Evolutionary conservation across 2,113 vertebrate genomes (phyloP), one percentile per base, ranked within the genome.

Genomic region (Lates calcarifer): DNA sequence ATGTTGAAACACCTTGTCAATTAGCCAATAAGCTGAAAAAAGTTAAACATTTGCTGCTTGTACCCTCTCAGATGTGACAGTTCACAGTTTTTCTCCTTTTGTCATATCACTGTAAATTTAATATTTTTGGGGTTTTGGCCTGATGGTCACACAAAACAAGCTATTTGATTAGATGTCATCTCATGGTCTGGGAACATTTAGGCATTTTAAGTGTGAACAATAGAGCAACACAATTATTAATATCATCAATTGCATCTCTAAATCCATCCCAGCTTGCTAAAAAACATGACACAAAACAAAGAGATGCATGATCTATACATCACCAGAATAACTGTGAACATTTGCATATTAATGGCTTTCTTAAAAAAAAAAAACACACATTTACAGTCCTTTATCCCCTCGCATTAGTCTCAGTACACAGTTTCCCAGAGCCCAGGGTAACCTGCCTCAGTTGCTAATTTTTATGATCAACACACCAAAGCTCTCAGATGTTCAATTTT

Each of bases 101-200:
- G 28, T 4, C 15, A 61, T 31, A 39, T 28, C 13, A 5, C 14
- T n/a, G 20, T 37, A 6, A 24, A 47, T 51, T 51, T 9, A 51
- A n/a, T 51, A 51, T 58, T 18, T 69, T 53, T 20, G n/a, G 20
- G 1, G 2, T 79, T 64, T n/a, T 13, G 5, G 22, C n/a, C 14
- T 0, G 9, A 35, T 37, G 45, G 26, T 33, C 24, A 20, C 0
- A 6, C 13, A 37, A 45, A 62, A 47, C 22, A 39, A 29, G 6
- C 33, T 43, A 22, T 51, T 77, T 28, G 1, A 57, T 2, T 20
- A 72, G 18, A 13, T 53, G 17, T 11, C 39, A 33, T 20, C 5
- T 76, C 14, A 24, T 49, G 43, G 63, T 68, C 60, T 56, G 43
- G 14, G 37, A 61, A 68, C n/a, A 8, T 41, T 78, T 24, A n/a